phyloP scores from a whole-genome alignment of 64 coral and sea anemone genomes.

The Pachyseris speciosa region DNA sequence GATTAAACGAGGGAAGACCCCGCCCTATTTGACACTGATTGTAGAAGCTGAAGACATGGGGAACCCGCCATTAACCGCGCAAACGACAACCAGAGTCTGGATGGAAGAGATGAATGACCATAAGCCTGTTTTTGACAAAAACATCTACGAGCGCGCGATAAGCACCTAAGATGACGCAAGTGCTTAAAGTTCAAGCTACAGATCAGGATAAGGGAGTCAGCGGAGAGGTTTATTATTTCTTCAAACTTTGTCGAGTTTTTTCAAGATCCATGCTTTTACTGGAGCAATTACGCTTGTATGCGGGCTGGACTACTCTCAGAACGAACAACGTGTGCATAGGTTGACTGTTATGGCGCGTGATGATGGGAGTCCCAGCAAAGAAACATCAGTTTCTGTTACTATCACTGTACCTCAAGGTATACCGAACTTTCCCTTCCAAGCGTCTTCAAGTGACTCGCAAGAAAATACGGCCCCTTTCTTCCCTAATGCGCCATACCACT shows the following conservation, averaged over 20 bases:
- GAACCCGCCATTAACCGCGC: constrained; percentile 30
- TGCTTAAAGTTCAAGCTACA: constrained; percentile 50
- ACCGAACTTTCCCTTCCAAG: constrained; percentile 38
- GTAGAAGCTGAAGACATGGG: constrained; percentile 80
- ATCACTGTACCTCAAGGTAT: constrained; percentile 65
- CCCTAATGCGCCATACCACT: constrained; percentile 38
- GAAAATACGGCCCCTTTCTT: constrained; percentile 55
- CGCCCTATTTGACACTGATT: constrained; percentile 38
- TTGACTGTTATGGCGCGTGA: constrained; percentile 73
- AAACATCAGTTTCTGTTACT: constrained; percentile 29
- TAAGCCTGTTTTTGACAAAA: constrained; percentile 62
- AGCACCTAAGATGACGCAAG: constrained; percentile 29
- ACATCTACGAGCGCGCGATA: constrained; percentile 46
- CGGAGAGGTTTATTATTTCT: constrained; percentile 72
- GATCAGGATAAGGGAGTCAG: constrained; percentile 62
- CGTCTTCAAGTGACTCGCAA: not conserved
- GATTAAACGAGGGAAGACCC: constrained; percentile 31
- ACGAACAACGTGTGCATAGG: constrained; percentile 47
- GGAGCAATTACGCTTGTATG: constrained; percentile 59
- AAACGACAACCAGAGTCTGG: constrained; percentile 28
- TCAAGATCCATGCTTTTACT: constrained; percentile 73
- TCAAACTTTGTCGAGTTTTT: constrained; percentile 41
- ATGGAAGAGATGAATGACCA: constrained; percentile 69
- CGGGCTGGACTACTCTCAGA: constrained; percentile 71
- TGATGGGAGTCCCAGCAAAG: constrained; percentile 42